Conservation (phyloP, 2,888 invertebrate genomes). For the Neoitamus cyanurus region DNA sequence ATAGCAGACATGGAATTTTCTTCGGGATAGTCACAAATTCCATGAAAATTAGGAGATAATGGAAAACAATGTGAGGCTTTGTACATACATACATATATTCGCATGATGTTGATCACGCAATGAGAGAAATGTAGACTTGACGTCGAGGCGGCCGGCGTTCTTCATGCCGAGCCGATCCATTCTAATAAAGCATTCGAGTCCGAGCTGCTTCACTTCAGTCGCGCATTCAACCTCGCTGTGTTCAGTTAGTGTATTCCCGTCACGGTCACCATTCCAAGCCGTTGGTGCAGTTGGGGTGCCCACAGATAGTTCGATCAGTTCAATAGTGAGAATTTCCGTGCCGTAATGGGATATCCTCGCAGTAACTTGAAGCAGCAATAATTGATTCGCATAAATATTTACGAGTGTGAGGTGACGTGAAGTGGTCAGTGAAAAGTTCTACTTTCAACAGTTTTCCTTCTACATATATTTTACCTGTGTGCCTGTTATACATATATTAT, state of each 20-base stretch:
- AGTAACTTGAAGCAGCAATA: background rate
- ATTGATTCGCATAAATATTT: conserved; percentile 22
- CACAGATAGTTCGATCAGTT: background rate
- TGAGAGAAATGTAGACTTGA: background rate
- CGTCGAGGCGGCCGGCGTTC: background rate
- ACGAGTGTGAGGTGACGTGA: background rate
- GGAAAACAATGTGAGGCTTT: background rate
- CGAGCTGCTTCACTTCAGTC: background rate
- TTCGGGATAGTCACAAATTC: background rate
- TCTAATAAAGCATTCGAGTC: conserved; percentile 15
- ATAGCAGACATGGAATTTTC: background rate
- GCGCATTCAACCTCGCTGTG: background rate
- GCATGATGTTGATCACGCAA: background rate
- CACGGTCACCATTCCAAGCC: background rate
- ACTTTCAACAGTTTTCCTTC: background rate
- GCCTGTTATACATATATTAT: background rate
- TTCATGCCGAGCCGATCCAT: background rate
- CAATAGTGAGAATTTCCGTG: background rate
- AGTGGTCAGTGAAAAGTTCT: background rate
- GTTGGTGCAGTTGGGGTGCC: background rate
- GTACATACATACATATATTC: background rate
- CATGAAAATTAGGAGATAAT: background rate
- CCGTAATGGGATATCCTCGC: conserved; percentile 12
- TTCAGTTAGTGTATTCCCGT: background rate
- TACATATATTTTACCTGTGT: background rate